These are phyloP conservation scores for Sebastes cheni DNA, from an alignment of 2,797 vertebrate species.

Conservation along the genomic window DNA sequence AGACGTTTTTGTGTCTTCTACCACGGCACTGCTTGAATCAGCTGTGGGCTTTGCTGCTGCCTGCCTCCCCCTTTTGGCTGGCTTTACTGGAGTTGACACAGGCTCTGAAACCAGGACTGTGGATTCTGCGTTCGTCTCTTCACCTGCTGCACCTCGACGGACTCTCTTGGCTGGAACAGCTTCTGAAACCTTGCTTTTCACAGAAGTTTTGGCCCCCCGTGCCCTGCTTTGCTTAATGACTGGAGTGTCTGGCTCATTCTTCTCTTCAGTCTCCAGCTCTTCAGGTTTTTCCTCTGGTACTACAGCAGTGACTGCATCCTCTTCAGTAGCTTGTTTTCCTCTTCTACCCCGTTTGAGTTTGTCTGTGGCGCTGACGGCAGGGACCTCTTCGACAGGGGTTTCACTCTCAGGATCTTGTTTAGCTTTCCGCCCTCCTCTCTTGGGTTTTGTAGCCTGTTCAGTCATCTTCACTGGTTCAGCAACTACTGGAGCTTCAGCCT, in stretches of 20 bases:
- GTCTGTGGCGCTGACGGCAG: neutral
- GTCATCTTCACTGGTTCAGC: neutral
- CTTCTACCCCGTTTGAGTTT: conserved; percentile 53
- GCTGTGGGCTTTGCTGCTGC: conserved; percentile 43
- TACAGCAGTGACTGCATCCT: neutral
- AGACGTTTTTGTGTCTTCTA: conserved; percentile 17
- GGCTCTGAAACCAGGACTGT: conserved; percentile 7
- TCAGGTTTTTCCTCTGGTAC: conserved; percentile 26
- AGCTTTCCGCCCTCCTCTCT: conserved; percentile 43
- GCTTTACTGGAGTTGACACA: conserved; percentile 2
- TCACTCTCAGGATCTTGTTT: conserved; percentile 23
- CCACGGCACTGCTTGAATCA: neutral
- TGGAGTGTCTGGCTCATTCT: conserved; percentile 14
- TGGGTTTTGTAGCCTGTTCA: conserved; percentile 46
- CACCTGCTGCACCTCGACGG: conserved; percentile 32
- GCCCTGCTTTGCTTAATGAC: conserved; percentile 47
- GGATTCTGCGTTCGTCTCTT: conserved; percentile 23
- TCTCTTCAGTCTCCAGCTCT: conserved; percentile 19
- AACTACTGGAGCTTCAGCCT: conserved; percentile 17
- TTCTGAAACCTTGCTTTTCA: conserved; percentile 28
- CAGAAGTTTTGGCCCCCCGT: conserved; percentile 32
- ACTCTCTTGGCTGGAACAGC: conserved; percentile 56
- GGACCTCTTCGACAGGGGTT: conserved; percentile 13
- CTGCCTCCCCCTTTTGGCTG: conserved; percentile 47
- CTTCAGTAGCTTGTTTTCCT: conserved; percentile 20